Evolutionary conservation across 2,888 invertebrate genomes (phyloP), one percentile per base, ranked within the genome.

Genomic region (Kryphioiulus occultus): DNA sequence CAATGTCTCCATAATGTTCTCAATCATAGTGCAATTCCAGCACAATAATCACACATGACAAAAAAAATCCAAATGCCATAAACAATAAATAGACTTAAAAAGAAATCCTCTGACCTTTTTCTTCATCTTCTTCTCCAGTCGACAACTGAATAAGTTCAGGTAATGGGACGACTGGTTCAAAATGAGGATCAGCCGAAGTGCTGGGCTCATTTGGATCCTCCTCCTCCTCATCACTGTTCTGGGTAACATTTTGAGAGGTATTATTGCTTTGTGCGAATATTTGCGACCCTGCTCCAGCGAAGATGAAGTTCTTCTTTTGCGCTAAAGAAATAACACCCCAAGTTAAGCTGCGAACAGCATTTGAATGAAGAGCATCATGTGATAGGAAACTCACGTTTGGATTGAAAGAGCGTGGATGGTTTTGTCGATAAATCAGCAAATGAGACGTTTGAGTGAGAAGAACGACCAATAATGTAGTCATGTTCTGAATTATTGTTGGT

Each of bases 51-150:
- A 10, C 44, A 44, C 15, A 15, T 44, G 15, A 0, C 1, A 44
- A 15, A 44, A 44, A 12, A 44, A 44, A 12, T 15, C 44, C 12
- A 44, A 35, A 35, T 4, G 35, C 35, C 3, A 35, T 35, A 47
- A 47, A 47, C 15, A 47, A 7, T 47, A 3, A 17, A 47, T 19
- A 1, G 22, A 15, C n/a, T 83, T 19, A 19, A 83, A 17, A 83
- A n/a, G n/a, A 5, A 83, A 85, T 26, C 26, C 7, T 39, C 85
- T 87, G 35, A 89, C 89, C 19, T 47, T 85, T 88, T 17, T 89
- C 85, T 86, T 92, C 92, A 32, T 92, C 91, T 88, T 92, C 92
- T 88, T 92, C 92, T 35, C 92, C 92, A 26, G 92, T 92, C 85
- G 90, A 91, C 22, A 92, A 91, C 86, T 91, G 91, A 9, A 92